phyloP scores from a whole-genome alignment of 2,797 vertebrate species.

The Eulemur coronatus region DNA sequence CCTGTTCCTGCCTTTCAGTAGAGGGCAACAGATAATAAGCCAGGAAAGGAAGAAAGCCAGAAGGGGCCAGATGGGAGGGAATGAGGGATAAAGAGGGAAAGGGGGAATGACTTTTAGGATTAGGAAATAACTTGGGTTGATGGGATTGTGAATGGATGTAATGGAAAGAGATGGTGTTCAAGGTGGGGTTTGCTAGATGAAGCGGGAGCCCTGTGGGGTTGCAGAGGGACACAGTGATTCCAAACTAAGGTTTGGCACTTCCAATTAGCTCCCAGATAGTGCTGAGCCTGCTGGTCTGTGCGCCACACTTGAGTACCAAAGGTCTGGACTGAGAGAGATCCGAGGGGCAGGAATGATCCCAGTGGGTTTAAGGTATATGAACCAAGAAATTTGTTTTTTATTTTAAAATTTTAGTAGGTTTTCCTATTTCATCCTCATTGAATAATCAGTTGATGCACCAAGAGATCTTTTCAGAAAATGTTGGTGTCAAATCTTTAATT shows the following conservation, averaged over 20 bases:
- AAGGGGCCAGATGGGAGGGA: neutral
- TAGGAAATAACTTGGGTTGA: neutral
- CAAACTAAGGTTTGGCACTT: neutral
- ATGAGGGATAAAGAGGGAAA: too few relatives aligned
- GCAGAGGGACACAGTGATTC: neutral
- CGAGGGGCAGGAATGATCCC: neutral
- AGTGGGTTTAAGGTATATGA: neutral
- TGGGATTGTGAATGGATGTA: neutral
- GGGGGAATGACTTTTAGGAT: neutral
- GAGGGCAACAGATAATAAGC: neutral
- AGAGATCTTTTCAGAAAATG: conserved; percentile 33
- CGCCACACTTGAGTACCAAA: neutral
- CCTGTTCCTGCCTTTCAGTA: neutral
- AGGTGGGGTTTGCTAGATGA: neutral
- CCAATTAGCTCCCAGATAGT: neutral
- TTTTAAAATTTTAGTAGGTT: neutral
- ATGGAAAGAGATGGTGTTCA: neutral
- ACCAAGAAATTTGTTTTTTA: neutral
- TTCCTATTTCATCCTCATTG: conserved; percentile 9
- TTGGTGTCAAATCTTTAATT: conserved; percentile 35
- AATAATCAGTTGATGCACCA: neutral
- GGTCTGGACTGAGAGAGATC: neutral
- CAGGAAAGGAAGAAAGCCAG: neutral
- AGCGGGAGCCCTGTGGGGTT: neutral
- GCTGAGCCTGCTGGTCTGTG: neutral